phyloP scores from a whole-genome alignment of 2,113 vertebrate genomes.

The Cavia porcellus region DNA sequence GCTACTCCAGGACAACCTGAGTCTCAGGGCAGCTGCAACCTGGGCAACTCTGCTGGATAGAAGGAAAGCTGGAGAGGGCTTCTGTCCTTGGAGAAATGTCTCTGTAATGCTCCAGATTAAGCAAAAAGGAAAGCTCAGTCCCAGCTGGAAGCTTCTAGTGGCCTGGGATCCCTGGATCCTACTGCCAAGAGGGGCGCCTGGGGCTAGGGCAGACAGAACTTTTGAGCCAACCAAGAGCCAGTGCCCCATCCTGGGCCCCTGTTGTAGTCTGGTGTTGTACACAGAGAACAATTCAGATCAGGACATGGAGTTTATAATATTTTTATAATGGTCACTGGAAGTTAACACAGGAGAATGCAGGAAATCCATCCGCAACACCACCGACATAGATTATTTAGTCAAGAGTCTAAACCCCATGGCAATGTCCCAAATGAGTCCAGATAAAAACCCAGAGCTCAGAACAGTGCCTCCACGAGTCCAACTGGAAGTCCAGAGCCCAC shows the following conservation, averaged over 20 bases:
- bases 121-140: neutral
- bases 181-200: neutral
- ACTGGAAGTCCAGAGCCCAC: too few species aligned
- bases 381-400: too few species aligned
- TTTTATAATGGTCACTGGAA: too few species aligned
- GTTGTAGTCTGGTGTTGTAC: too few species aligned
- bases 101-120: neutral
- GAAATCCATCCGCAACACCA: too few species aligned
- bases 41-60: neutral
- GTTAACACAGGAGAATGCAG: too few species aligned
- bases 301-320: too few species aligned
- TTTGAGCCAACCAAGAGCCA: neutral
- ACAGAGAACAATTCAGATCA: too few species aligned
- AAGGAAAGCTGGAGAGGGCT: neutral
- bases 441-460: too few species aligned
- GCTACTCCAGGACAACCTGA: neutral
- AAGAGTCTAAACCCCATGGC: too few species aligned
- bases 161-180: neutral
- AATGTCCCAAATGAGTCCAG: too few species aligned
- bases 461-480: too few species aligned
- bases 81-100: constrained; percentile 41
- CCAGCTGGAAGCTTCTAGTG: neutral
- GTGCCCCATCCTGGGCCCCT: neutral
- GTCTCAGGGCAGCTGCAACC: neutral
- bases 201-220: constrained; percentile 51